phyloP scores from a whole-genome alignment of 2,888 invertebrate genomes.

The Phaedon cochleariae region DNA sequence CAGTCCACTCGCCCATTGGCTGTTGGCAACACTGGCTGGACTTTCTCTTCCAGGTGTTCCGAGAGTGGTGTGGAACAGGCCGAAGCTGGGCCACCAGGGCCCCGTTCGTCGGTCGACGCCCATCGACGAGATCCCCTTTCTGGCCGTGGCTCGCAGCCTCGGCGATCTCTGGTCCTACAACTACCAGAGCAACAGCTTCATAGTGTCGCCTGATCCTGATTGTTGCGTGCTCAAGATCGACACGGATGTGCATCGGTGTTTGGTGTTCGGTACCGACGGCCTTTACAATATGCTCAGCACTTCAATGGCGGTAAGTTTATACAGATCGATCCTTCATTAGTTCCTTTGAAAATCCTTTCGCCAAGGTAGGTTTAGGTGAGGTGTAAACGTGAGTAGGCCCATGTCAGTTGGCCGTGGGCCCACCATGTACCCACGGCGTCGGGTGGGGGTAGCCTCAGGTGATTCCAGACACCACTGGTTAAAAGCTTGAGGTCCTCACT shows the following conservation, averaged over 20 bases:
- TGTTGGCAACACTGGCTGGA: too few relatives aligned
- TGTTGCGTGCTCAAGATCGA: conserved; percentile 86
- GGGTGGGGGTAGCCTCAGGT: too few relatives aligned
- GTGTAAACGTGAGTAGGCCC: too few relatives aligned
- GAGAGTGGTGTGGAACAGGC: conserved; percentile 97
- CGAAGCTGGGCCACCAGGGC: conserved; percentile 82
- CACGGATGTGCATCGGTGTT: conserved; percentile 80
- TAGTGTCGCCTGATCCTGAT: conserved; percentile 98
- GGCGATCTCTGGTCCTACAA: conserved; percentile 99
- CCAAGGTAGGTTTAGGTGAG: too few relatives aligned
- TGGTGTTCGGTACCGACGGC: conserved; percentile 96
- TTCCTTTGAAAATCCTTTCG: too few relatives aligned
- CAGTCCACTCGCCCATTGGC: too few relatives aligned
- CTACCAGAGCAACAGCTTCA: conserved; percentile 86
- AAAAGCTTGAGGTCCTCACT: too few relatives aligned
- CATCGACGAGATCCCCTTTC: conserved; percentile 92
- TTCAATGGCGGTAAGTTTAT: conserved; percentile 70
- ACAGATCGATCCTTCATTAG: too few relatives aligned
- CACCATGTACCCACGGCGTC: too few relatives aligned
- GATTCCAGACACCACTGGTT: too few relatives aligned
- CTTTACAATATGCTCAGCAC: conserved; percentile 95
- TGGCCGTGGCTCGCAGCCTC: conserved; percentile 94
- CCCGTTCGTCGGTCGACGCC: conserved; percentile 90
- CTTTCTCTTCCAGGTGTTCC: conserved; percentile 75
- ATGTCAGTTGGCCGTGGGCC: too few relatives aligned